Evolutionary conservation across 2,888 invertebrate species (phyloP), one percentile per base, ranked within the genome.

Genomic region (Callimorpha dominula): DNA sequence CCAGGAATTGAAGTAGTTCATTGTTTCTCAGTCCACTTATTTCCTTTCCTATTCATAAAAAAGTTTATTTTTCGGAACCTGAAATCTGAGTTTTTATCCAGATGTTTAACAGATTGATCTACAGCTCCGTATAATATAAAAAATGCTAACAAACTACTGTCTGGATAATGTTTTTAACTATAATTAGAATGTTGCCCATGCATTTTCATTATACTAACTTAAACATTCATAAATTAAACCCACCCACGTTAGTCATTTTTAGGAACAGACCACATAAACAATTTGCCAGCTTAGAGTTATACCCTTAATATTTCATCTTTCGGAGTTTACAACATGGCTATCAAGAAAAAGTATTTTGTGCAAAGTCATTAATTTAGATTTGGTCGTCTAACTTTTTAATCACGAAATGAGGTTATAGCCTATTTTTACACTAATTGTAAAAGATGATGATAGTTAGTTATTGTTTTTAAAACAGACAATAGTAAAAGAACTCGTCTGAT

Each of bases 301-400:
- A n/a, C 12, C 69, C 69, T 69, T 62, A 62, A 31, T 63, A n/a
- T 69, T 52, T 64, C 70, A 63, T 70, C 69, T 69, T 64, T 70
- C 15, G 40, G 20, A 70, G 46, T 70, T 65, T 52, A 70, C 43
- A 65, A 70, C 64, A 40, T 46, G 46, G 52, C 60, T 46, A 65
- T 52, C 42, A 68, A 42, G 31, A 42, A n/a, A 68, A 68, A 68
- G 49, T 46, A 67, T 66, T 50, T 50, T 50, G 31, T 49, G 52
- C 42, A 50, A 62, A 69, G 68, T 68, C 68, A 70, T 63, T 65
- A 65, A 70, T 65, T 65, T 54, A 70, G 57, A 70, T 65, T 65
- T 62, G 20, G 52, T 43, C 31, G 40, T 70, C 17, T 54, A 54
- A 65, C 68, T 68, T 68, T 68, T 46, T 60, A 68, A 68, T 68